These are phyloP conservation scores for Hydrozoanthus tunicans DNA, from an alignment of 64 coral and sea anemone species.

Conservation along the genomic window DNA sequence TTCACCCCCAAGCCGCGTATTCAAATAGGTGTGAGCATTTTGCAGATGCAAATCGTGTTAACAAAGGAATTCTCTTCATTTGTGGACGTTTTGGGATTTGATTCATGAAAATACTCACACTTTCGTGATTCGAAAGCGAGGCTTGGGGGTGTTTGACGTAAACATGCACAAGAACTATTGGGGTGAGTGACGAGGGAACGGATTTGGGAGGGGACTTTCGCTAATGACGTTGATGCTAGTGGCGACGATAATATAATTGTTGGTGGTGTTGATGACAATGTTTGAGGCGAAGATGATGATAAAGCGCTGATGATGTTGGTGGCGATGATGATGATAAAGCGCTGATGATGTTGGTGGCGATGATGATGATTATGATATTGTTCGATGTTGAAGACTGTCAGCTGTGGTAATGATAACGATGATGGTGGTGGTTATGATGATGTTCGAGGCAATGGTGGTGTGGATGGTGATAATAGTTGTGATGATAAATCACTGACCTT, in stretches of 20 bases:
- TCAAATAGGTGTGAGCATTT: too few species aligned
- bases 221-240: neutral
- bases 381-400: too few species aligned
- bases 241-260: neutral
- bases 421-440: neutral
- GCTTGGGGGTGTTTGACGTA: too few species aligned
- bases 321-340: neutral
- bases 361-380: neutral
- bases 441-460: neutral
- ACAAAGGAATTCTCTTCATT: too few species aligned
- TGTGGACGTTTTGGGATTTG: too few species aligned
- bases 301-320: neutral
- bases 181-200: too few species aligned
- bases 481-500: conserved; percentile 55
- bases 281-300: neutral
- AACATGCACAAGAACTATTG: too few species aligned
- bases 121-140: too few species aligned
- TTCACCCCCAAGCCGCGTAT: too few species aligned
- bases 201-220: too few species aligned
- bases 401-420: neutral
- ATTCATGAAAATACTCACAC: too few species aligned
- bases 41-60: too few species aligned
- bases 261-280: neutral
- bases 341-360: neutral
- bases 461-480: neutral